Conservation (phyloP, 2,888 invertebrate species). For the Pseudanteris insignis region DNA sequence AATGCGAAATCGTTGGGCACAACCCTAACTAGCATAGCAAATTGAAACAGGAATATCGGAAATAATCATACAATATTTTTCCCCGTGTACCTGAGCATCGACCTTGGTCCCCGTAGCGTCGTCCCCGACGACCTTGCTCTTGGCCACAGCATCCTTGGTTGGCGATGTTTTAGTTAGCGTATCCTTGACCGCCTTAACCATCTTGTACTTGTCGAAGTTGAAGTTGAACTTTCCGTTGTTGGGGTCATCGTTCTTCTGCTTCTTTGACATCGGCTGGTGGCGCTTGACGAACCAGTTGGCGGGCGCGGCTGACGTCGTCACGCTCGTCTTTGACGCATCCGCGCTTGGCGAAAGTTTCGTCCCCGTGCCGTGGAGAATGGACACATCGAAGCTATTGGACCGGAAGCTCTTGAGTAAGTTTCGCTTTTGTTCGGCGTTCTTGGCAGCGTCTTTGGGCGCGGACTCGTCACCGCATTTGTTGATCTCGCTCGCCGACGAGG, state of each 20-base stretch:
- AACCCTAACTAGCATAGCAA: too few relatives aligned
- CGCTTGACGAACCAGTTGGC: conserved; percentile 82
- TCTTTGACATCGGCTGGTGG: conserved; percentile 78
- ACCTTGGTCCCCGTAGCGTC: conserved; percentile 80
- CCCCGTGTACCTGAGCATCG: conserved; percentile 82
- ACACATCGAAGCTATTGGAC: conserved; percentile 86
- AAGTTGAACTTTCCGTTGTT: conserved; percentile 70
- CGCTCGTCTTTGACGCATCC: conserved; percentile 36
- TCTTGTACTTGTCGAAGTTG: conserved; percentile 71
- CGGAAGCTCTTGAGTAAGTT: conserved; percentile 75
- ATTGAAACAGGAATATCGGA: too few relatives aligned
- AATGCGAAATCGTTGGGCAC: too few relatives aligned
- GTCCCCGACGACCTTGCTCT: conserved; percentile 78
- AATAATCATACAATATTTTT: too few relatives aligned
- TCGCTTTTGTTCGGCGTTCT: conserved; percentile 68
- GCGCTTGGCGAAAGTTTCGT: conserved; percentile 48
- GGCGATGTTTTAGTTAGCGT: conserved; percentile 56
- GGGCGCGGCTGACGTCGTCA: conserved; percentile 61
- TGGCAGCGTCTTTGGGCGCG: conserved; percentile 31
- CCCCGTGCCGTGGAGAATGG: conserved; percentile 71
- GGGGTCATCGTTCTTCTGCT: conserved; percentile 61
- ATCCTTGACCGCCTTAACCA: conserved; percentile 69
- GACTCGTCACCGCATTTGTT: conserved; percentile 70
- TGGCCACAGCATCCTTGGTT: conserved; percentile 45
- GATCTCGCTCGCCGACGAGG: conserved; percentile 84